Percentiles rank a stretch among this genome's conserved stretches.
phyloP scores from a whole-genome alignment of 2,113 vertebrate genomes.

The Jacana jacana region DNA sequence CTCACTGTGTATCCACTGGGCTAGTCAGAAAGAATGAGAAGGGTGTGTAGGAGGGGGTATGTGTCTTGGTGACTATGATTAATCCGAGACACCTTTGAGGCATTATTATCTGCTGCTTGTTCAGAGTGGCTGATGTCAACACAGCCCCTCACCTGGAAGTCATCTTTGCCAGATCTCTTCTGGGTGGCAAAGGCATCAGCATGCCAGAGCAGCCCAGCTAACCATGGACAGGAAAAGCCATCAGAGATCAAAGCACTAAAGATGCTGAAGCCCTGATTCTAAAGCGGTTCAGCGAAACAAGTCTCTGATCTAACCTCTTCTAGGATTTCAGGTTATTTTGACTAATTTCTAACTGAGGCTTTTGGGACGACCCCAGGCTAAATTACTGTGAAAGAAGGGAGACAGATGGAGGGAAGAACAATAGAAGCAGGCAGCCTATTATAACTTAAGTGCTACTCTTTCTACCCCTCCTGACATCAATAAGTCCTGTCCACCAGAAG shows the following conservation, averaged over 20 bases:
- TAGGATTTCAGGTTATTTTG: conserved; percentile 28
- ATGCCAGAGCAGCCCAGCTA: neutral
- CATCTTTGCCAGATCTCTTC: neutral
- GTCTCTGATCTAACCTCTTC: neutral
- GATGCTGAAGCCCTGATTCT: neutral
- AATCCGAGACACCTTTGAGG: neutral
- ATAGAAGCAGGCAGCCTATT: neutral
- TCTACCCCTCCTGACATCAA: neutral
- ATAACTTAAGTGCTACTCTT: neutral
- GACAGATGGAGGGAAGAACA: conserved; percentile 34
- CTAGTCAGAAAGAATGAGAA: neutral
- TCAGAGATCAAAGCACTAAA: neutral
- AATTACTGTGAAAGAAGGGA: conserved; percentile 8
- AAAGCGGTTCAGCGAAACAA: neutral
- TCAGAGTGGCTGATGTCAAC: neutral
- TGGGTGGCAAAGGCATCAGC: neutral
- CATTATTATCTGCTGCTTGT: neutral
- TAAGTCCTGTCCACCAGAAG: neutral
- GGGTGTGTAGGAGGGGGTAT: accelerated
- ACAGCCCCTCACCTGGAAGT: neutral
- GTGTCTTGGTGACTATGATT: neutral
- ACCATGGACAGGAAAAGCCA: neutral
- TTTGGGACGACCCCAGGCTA: conserved; percentile 8
- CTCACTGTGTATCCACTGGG: neutral
- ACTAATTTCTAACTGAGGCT: neutral